A percentile compares a stretch with the other conserved stretches of the same genome.
Conservation (phyloP, 2,113 vertebrate species). For the Nesospiza acunhae region DNA sequence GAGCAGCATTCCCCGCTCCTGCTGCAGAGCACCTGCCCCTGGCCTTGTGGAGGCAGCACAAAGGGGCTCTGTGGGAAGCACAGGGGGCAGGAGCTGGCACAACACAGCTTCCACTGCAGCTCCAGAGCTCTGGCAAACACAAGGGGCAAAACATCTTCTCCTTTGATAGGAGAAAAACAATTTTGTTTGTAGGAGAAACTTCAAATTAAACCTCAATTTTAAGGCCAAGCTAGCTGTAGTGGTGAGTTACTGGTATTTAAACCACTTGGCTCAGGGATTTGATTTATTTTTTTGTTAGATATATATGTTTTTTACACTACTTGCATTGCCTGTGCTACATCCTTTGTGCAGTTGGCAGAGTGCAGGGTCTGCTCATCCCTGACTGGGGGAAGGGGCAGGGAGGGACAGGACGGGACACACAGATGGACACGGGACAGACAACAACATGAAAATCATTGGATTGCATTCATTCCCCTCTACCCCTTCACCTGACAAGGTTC, state of each 20-base stretch:
- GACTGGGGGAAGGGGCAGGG: background rate
- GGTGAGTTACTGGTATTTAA: background rate
- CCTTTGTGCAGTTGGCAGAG: background rate
- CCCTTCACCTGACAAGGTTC: background rate
- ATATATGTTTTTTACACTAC: fast-evolving
- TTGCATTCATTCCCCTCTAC: background rate
- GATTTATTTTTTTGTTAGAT: background rate
- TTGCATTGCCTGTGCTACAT: background rate
- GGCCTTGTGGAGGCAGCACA: background rate
- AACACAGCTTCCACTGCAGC: background rate
- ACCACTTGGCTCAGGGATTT: background rate
- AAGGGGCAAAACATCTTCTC: background rate
- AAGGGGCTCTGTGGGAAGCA: background rate
- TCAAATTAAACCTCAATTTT: background rate
- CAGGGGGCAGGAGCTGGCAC: background rate
- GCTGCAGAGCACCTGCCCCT: background rate
- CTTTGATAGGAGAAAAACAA: background rate
- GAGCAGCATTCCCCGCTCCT: background rate
- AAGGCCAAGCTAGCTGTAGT: background rate
- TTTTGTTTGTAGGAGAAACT: background rate
- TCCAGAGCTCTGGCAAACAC: background rate
- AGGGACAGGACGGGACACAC: constrained; percentile 63
- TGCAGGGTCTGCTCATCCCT: background rate
- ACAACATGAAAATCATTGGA: constrained; percentile 7
- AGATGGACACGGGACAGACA: constrained; percentile 49